Evolutionary conservation across 2,888 invertebrate genomes (phyloP).

Genomic region (Melinaea marsaeus): DNA sequence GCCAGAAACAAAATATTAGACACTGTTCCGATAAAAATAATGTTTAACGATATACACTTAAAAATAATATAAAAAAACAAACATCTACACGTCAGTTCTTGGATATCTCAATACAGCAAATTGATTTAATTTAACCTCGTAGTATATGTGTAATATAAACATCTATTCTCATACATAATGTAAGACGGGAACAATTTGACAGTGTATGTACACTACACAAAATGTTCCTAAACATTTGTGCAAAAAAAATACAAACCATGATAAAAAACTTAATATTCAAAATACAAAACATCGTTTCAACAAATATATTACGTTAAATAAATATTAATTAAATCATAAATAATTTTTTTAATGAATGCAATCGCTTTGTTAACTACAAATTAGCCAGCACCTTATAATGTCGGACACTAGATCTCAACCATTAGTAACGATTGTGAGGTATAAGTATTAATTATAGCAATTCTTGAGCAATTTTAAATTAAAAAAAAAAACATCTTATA

Average conservation of each 20-base stretch:
- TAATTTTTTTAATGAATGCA: background rate
- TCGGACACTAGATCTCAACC: background rate
- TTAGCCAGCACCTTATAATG: constrained; percentile 3
- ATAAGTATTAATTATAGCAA: too few relatives aligned
- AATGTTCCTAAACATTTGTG: too few relatives aligned
- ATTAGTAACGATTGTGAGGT: background rate
- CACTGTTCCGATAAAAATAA: constrained; percentile 1
- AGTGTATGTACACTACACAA: too few relatives aligned
- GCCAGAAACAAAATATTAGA: background rate
- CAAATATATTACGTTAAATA: background rate
- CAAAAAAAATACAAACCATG: too few relatives aligned
- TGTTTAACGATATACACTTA: background rate
- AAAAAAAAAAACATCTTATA: too few relatives aligned
- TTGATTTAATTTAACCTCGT: too few relatives aligned
- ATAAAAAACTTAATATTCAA: too few relatives aligned
- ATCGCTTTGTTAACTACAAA: background rate
- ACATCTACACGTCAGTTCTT: background rate
- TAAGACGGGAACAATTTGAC: too few relatives aligned
- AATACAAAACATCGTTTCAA: background rate
- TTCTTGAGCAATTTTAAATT: too few relatives aligned
- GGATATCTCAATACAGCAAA: background rate
- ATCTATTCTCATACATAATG: too few relatives aligned
- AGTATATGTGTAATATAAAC: too few relatives aligned
- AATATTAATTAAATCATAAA: background rate
- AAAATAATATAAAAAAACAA: background rate